A percentile compares a stretch with the other conserved stretches of the same genome.
phyloP scores from a whole-genome alignment of 2,888 invertebrate species.

The Lymantria dispar region DNA sequence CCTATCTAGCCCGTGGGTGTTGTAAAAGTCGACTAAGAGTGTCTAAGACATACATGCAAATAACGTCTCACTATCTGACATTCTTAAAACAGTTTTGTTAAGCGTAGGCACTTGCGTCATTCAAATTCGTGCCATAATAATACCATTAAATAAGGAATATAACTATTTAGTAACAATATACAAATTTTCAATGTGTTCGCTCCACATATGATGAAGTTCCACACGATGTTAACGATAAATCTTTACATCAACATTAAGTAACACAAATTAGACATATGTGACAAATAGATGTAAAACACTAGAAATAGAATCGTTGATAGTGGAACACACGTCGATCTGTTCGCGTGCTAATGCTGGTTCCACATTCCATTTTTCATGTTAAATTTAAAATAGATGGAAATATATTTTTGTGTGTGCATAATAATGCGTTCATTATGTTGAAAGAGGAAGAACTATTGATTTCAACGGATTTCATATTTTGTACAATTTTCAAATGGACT shows the following conservation, averaged over 20 bases:
- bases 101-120: too few species aligned
- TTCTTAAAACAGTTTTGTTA: too few species aligned
- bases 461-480: neutral
- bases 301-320: conserved; percentile 74
- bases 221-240: conserved; percentile 54
- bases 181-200: neutral
- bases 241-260: conserved; percentile 59
- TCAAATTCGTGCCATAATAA: too few species aligned
- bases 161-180: too few species aligned
- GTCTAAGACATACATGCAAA: too few species aligned
- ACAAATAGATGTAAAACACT: conserved; percentile 68
- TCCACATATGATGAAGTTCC: conserved; percentile 8
- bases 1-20: too few species aligned
- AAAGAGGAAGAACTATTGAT: conserved; percentile 25
- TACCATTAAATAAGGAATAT: too few species aligned
- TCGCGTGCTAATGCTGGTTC: conserved; percentile 54
- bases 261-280: conserved; percentile 77
- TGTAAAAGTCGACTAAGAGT: too few species aligned
- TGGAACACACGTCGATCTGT: conserved; percentile 70
- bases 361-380: conserved; percentile 77
- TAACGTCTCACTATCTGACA: too few species aligned
- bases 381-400: conserved; percentile 63
- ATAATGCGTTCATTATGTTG: conserved; percentile 33
- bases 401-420: conserved; percentile 27
- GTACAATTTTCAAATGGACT: neutral